Evolutionary conservation across 1,140 invertebrate species (phyloP), one percentile per base, ranked within the genome.

Genomic region (Halictus rubicundus): DNA sequence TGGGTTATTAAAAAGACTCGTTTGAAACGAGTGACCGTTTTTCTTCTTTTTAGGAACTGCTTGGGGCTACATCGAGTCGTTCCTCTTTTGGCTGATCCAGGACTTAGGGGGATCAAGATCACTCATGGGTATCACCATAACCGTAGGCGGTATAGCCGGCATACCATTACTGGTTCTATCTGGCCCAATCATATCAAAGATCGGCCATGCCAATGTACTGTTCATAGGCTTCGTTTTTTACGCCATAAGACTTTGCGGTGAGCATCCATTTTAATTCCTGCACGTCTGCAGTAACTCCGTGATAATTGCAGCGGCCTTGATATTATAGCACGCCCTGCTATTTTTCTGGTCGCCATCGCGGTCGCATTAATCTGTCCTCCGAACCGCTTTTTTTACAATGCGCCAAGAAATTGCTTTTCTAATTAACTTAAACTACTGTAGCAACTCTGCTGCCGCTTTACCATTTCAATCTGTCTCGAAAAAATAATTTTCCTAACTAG

Each of bases 21-120:
- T 54, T 54, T 21, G n/a, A n/a, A 54, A 54, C 1, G 21, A 54
- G 1, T 6, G 5, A 54, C 19, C 0, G n/a, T 54, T 54, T 49
- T 84, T 46, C 25, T 63, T 78, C 32, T 49, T 68, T 60, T 92
- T 92, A 96, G 96, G 97, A 12, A 95, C 95, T 0, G 95, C 95
- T 16, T 97, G 96, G 96, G 97, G 97, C 10, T 97, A 96, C 90
- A 95, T 97, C 59, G 97, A 97, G 91, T 97, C 95, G 75, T 98
- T 97, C 91, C 92, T 98, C 6, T 98, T 98, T 91, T 97, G 96
- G 97, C 94, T 97, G 76, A 94, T 98, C 12, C 95, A 97, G 91
- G 96, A 97, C 88, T 92, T 97, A 71, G 96, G 96, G 21, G 96
- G 95, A 12, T 95, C 96, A 1, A 95, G 96, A 79, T 96, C 96